Conservation (phyloP, 2,797 vertebrate species). For the Galago senegalensis region DNA sequence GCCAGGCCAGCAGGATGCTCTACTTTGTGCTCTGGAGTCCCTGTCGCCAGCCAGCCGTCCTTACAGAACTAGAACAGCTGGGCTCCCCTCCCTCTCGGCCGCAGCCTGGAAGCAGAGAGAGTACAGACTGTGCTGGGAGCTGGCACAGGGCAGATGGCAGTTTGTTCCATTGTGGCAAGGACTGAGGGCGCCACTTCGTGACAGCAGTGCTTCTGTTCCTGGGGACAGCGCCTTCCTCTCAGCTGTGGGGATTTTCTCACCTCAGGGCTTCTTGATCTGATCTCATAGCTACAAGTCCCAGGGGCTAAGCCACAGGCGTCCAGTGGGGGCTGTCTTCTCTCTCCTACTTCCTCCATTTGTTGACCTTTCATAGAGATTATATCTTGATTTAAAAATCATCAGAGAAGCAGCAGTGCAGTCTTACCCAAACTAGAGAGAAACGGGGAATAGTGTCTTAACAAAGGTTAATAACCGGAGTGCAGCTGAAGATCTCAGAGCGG, state of each 20-base stretch:
- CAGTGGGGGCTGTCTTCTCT: not conserved
- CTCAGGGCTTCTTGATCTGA: not conserved
- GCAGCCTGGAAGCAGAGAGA: not conserved
- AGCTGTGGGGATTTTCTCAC: not conserved
- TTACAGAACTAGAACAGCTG: not conserved
- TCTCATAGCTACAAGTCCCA: not conserved
- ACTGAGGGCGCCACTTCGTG: not conserved
- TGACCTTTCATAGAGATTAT: not conserved
- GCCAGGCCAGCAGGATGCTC: not conserved
- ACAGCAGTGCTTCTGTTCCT: not conserved
- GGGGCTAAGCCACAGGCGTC: not conserved
- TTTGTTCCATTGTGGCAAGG: not conserved
- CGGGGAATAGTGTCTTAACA: not conserved
- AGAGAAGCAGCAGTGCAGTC: not conserved
- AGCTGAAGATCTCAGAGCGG: not conserved
- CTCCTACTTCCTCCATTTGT: not conserved
- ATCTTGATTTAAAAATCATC: conserved; percentile 38
- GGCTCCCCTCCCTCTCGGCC: not conserved
- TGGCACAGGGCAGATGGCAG: not conserved
- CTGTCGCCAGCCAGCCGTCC: not conserved
- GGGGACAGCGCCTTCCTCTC: not conserved
- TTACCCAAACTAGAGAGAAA: not conserved
- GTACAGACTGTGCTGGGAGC: conserved; percentile 2
- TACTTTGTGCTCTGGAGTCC: rapidly evolving
- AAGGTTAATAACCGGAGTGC: not conserved